These are phyloP conservation scores for Eustalomyia histrio DNA, from an alignment of 2,888 invertebrate species.

Conservation along the genomic window DNA sequence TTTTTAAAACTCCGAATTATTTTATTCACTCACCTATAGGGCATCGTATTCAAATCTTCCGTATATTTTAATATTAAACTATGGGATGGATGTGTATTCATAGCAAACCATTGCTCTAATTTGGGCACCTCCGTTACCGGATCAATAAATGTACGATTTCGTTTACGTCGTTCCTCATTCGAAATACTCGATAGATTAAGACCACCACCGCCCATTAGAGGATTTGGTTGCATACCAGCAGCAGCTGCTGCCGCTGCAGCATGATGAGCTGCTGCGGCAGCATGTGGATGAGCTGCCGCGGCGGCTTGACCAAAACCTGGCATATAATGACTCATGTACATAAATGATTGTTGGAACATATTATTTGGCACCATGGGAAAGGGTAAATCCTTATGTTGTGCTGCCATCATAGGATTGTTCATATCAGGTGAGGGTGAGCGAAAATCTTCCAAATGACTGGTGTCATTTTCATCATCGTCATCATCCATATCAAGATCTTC, in stretches of 20 bases:
- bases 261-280: slow-evolving; percentile 77
- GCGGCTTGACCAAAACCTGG: slow-evolving; percentile 82
- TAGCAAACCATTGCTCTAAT: slow-evolving; percentile 96
- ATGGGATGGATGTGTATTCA: slow-evolving; percentile 99
- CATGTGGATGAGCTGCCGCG: slow-evolving; percentile 74
- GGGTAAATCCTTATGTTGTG: slow-evolving; percentile 82
- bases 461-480: slow-evolving; percentile 78
- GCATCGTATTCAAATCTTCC: slow-evolving; percentile 97
- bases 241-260: slow-evolving; percentile 78
- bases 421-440: slow-evolving; percentile 77
- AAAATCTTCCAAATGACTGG: slow-evolving; percentile 78
- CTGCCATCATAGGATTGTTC: slow-evolving; percentile 71
- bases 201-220: slow-evolving; percentile 80
- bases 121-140: slow-evolving; percentile 98
- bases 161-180: slow-evolving; percentile 93
- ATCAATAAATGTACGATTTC: slow-evolving; percentile 99
- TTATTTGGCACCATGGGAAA: slow-evolving; percentile 92
- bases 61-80: slow-evolving; percentile 98
- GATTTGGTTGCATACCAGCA: slow-evolving; percentile 72
- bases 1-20: too few species aligned
- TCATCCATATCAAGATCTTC: slow-evolving; percentile 78
- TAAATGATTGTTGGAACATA: slow-evolving; percentile 93
- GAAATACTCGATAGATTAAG: slow-evolving; percentile 84
- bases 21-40: slow-evolving; percentile 83
- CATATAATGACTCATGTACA: slow-evolving; percentile 95